These are phyloP conservation scores for Parnassius smintheus DNA, from an alignment of 2,888 invertebrate species.

Conservation along the genomic window DNA sequence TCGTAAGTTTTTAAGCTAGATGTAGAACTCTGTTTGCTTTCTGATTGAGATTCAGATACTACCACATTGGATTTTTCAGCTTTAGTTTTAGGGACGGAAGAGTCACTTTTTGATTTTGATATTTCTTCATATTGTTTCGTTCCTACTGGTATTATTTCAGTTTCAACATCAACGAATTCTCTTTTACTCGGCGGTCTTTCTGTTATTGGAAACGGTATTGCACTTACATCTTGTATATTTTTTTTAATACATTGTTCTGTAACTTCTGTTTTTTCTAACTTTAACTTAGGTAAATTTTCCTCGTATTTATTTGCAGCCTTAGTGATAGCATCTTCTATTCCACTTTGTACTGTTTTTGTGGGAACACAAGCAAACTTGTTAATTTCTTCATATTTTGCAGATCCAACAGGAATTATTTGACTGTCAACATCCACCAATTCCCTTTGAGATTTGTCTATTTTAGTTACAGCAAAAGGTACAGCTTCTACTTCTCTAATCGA, in stretches of 20 bases:
- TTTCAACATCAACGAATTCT: conserved; percentile 72
- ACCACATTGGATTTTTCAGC: conserved; percentile 63
- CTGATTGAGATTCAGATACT: conserved; percentile 65
- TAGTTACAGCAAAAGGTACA: conserved; percentile 63
- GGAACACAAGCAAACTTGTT: conserved; percentile 59
- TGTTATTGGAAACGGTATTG: conserved; percentile 74
- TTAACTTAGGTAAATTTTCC: conserved; percentile 43
- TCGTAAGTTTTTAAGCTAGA: conserved; percentile 79
- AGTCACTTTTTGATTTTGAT: conserved; percentile 73
- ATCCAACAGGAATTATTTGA: conserved; percentile 72
- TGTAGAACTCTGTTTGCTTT: conserved; percentile 82
- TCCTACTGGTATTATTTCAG: conserved; percentile 67
- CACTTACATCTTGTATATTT: conserved; percentile 52
- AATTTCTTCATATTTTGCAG: conserved; percentile 70
- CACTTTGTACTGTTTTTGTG: conserved; percentile 54
- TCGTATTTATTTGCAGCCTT: conserved; percentile 47
- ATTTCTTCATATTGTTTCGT: conserved; percentile 75
- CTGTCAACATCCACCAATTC: conserved; percentile 74
- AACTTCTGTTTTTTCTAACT: conserved; percentile 36
- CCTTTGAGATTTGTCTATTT: conserved; percentile 61
- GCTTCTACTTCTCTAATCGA: conserved; percentile 48
- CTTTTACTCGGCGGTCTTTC: conserved; percentile 74
- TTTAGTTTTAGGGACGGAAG: conserved; percentile 75
- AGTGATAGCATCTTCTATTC: conserved; percentile 46
- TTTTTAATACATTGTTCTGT: conserved; percentile 63